phyloP scores from a whole-genome alignment of 1,140 invertebrate species.

The Apis florea region DNA sequence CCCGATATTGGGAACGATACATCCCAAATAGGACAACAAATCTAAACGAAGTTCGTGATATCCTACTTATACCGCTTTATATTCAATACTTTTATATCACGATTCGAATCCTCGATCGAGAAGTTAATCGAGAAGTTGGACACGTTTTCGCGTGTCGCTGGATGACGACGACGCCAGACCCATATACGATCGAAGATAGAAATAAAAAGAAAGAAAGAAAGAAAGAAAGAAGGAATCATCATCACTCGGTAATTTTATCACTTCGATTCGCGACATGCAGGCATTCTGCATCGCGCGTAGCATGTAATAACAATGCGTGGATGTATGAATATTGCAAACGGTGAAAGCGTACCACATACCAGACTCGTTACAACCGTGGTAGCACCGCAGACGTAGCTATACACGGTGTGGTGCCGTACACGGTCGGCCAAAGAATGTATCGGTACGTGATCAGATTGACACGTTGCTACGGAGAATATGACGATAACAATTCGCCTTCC shows the following conservation, averaged over 20 bases:
- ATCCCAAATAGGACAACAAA: background rate
- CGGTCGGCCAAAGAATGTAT: conserved; percentile 24
- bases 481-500: background rate
- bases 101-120: background rate
- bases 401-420: background rate
- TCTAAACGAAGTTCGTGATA: background rate
- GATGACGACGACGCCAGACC: background rate
- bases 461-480: background rate
- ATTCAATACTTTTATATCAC: background rate
- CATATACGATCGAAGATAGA: background rate
- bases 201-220: background rate
- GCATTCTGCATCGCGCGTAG: conserved; percentile 32
- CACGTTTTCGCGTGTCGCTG: background rate
- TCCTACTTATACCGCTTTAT: background rate
- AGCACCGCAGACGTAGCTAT: conserved; percentile 14
- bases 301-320: conserved; percentile 50
- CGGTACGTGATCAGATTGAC: conserved; percentile 31
- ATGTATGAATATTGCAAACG: conserved; percentile 74
- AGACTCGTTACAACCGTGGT: conserved; percentile 65
- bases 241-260: conserved; percentile 1
- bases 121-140: conserved; percentile 5
- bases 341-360: conserved; percentile 77
- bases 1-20: background rate
- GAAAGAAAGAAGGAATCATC: background rate
- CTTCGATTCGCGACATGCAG: background rate